Base-by-base conservation (phyloP, 37 sponge, comb jelly and placozoan genomes). In the Haliclona indistincta region DNA sequence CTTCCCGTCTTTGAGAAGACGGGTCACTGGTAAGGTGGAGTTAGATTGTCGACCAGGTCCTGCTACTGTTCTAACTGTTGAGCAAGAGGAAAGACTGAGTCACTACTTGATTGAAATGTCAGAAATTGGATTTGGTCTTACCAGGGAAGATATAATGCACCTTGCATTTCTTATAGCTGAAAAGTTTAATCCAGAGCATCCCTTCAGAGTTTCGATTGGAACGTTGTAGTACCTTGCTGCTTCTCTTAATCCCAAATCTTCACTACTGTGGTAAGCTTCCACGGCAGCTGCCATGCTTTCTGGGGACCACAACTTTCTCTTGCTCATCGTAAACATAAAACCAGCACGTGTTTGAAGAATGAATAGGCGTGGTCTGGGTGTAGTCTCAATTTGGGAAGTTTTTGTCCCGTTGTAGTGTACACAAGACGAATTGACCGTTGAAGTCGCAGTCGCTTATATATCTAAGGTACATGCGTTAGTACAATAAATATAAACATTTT, bases 61-160 rank as follows among this genome's bases (percentile, higher is more conserved):
- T 22, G 43, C 62, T 7, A 75, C 77, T 0, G 65, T 84, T 8
- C 60, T 84, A 19, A 76, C 84, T 1, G 56, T 51, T 22, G 71
- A 68, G 11, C n/a, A n/a, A n/a, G 84, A 84, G 37, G 65, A 69
- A 3, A 29, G 7, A 22, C 43, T 76, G 40, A 64, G 10, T 20
- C 23, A 19, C 37, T 84, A 76, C 37, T 11, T 84, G 7, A 61
- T 76, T 41, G n/a, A 75, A 26, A 83, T 83, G 76, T 47, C 76
- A 19, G 75, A 83, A 40, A 83, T 75, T 69, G 84, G 84, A 23
- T 75, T 43, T 56, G 69, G 84, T 29, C 39, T 83, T 25, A 41
- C 69, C 2, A 53, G 77, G 15, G 84, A 84, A 43, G 44, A 7
- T n/a, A 71, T 84, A 5, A 69, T 84, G 84, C 43, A 35, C n/a